Conservation (phyloP, 2,797 vertebrate species). For the Dromococcyx pavoninus region DNA sequence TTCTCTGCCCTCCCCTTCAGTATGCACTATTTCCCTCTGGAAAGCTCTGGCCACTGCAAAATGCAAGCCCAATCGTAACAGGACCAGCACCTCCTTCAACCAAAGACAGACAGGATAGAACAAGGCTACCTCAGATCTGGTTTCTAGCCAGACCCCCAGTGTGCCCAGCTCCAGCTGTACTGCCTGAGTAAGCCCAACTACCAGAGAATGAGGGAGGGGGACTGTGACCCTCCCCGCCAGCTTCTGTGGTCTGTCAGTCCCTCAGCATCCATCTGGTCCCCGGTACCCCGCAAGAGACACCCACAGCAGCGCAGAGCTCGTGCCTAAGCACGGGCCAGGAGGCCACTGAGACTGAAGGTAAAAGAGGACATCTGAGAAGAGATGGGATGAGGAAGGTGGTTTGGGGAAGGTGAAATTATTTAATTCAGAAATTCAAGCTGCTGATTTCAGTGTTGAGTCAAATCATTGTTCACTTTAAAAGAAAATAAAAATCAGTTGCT, state of each 20-base stretch:
- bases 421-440: background rate
- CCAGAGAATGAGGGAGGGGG: background rate
- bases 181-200: rapidly evolving
- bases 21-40: rapidly evolving
- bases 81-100: background rate
- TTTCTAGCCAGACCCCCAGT: background rate
- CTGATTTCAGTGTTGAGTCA: background rate
- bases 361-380: background rate
- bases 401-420: background rate
- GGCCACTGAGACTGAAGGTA: background rate
- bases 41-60: background rate
- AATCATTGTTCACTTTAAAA: background rate
- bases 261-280: background rate
- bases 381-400: background rate
- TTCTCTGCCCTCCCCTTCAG: background rate
- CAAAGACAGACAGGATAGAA: background rate
- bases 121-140: background rate
- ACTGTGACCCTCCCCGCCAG: background rate
- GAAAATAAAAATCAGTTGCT: background rate
- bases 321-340: rapidly evolving
- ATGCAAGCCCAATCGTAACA: background rate
- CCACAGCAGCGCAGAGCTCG: rapidly evolving
- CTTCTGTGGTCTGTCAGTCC: background rate
- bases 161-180: background rate
- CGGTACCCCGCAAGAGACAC: rapidly evolving